A percentile compares a stretch with the other conserved stretches of the same genome.
These are phyloP conservation scores for Thinocorus orbignyianus DNA, from an alignment of 2,113 vertebrate species.

Conservation along the genomic window DNA sequence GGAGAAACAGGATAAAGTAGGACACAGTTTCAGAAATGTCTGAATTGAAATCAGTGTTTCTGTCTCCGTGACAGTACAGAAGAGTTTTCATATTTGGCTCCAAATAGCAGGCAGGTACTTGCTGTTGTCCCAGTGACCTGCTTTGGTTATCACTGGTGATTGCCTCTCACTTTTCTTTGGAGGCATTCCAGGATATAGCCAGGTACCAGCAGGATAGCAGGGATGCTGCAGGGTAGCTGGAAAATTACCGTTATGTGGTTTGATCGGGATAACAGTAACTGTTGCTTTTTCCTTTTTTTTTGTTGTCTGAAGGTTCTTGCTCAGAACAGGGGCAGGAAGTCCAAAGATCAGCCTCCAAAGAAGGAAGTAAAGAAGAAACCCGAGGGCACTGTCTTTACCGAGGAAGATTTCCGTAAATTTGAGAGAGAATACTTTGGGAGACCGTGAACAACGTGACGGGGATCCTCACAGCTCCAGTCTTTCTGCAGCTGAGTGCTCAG, in stretches of 20 bases:
- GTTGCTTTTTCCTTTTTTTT: neutral
- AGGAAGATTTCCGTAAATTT: constrained; percentile 81
- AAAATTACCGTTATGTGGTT: neutral
- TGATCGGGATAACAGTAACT: neutral
- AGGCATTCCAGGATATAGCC: neutral
- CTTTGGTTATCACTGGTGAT: neutral
- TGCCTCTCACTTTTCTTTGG: neutral
- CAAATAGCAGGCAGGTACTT: neutral
- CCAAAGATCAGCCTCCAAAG: constrained; percentile 69
- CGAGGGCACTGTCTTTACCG: constrained; percentile 74
- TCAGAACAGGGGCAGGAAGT: constrained; percentile 76
- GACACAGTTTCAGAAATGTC: neutral
- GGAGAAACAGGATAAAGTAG: neutral
- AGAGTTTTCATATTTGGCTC: neutral
- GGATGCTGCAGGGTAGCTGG: neutral
- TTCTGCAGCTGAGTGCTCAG: neutral
- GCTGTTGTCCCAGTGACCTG: neutral
- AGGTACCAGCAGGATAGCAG: neutral
- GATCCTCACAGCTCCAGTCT: neutral
- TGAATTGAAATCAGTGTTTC: neutral
- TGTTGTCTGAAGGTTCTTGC: constrained; percentile 62
- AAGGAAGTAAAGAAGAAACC: constrained; percentile 65
- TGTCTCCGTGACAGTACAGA: neutral
- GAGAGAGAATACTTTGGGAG: constrained; percentile 78
- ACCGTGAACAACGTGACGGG: neutral